Base-by-base conservation (phyloP, 1,140 invertebrate species). In the Leptinotarsa defecta region DNA sequence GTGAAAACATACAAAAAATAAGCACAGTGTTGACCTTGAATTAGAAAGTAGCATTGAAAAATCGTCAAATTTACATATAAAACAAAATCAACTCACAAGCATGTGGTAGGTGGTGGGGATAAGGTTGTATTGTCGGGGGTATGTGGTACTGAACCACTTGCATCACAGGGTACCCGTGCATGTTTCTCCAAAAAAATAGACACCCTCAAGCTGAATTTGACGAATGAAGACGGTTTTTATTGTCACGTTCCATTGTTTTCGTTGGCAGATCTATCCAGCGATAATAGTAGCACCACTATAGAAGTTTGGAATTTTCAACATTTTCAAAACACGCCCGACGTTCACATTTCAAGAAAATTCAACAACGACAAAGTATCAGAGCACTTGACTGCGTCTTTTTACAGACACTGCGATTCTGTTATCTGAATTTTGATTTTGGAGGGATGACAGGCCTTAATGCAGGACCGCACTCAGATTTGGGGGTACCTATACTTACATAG, bases 141-240 rank as follows among this genome's bases (percentile, higher is more conserved):
- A 89, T 86, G 83, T 88, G 88, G 80, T 89, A 89, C 76, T 89
- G 88, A 70, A 89, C 88, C 76, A 89, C 88, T 81, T 89, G 88
- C 88, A 89, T 89, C 74, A 89, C 88, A 64, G 88, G 88, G 86
- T 88, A 89, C 43, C 88, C 88, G 78, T 89, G 88, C 88, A 89
- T 89, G 78, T 78, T 79, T 15, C 15, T 19, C 5, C 6, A 3
- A 65, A 22, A 24, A 65, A 8, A 2, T 20, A 13, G 3, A 19
- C 20, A 19, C 20, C 61, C 20, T 22, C 20, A 24, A 65, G 27
- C 64, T 65, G 17, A 20, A 20, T 34, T 34, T 17, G 27, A 65
- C n/a, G 20, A 1, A 65, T 20, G 4, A 34, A 65, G 64, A 22
- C 64, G 64, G 17, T 57, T 57, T 57, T 57, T 57, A 57, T 57